phyloP scores from a whole-genome alignment of 2,888 invertebrate species.

The Amiota minor region DNA sequence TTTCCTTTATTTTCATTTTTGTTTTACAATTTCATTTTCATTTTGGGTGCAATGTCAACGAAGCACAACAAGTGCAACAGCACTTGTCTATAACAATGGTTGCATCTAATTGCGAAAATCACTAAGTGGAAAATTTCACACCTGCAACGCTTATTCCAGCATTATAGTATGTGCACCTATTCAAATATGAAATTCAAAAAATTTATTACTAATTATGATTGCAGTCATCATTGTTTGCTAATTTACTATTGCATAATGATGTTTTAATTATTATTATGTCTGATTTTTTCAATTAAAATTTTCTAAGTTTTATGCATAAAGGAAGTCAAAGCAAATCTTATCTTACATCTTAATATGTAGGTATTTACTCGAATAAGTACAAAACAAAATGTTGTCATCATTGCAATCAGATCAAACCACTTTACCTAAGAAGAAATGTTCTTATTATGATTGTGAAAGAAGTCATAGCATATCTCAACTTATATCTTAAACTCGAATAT shows the following conservation, averaged over 20 bases:
- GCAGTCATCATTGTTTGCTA: slow-evolving; percentile 22
- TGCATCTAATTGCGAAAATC: slow-evolving; percentile 26
- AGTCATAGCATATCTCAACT: no score
- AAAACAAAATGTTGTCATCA: no score
- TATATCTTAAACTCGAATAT: no score
- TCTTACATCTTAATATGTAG: no score
- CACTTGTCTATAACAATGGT: slow-evolving; percentile 14
- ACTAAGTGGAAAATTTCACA: slow-evolving; percentile 32
- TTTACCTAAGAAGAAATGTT: no score
- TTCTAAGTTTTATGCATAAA: no score
- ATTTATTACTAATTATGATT: slow-evolving; percentile 24
- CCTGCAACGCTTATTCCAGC: slow-evolving; percentile 16
- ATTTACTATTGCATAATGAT: not conserved
- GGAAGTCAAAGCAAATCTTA: no score
- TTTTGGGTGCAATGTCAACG: slow-evolving; percentile 8
- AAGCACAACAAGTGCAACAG: slow-evolving; percentile 11
- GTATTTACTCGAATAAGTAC: no score
- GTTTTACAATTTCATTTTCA: not conserved
- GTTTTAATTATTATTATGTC: not conserved
- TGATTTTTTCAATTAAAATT: no score
- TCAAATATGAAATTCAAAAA: slow-evolving; percentile 1
- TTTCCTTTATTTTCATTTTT: slow-evolving; percentile 21
- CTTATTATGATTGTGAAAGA: no score
- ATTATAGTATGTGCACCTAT: slow-evolving; percentile 25
- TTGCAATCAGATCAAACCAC: no score